Evolutionary conservation across 1,140 invertebrate species (phyloP).

Genomic region (Leucophenga varia): DNA sequence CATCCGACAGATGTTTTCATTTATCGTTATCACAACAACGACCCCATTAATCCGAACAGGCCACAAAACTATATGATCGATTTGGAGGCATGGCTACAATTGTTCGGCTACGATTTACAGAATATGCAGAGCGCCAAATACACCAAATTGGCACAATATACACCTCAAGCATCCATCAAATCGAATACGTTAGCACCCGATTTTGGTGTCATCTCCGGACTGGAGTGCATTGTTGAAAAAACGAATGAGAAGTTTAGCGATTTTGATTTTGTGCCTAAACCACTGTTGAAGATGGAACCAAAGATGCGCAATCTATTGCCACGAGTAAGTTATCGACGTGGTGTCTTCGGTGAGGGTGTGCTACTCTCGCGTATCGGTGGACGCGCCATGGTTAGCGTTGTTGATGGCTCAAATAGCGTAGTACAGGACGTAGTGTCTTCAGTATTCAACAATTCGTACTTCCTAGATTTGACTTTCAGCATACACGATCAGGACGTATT

Average conservation of each 20-base stretch:
- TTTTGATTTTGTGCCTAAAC: slow-evolving; percentile 79
- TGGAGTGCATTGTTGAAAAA: slow-evolving; percentile 84
- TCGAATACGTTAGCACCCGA: slow-evolving; percentile 76
- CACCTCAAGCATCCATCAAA: slow-evolving; percentile 73
- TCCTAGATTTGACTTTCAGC: slow-evolving; percentile 88
- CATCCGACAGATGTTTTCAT: slow-evolving; percentile 87
- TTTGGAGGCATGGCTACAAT: slow-evolving; percentile 78
- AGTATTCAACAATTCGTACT: slow-evolving; percentile 90
- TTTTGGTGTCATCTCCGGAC: slow-evolving; percentile 83
- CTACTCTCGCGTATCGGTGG: slow-evolving; percentile 79
- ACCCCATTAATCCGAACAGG: slow-evolving; percentile 81
- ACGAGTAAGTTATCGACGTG: slow-evolving; percentile 76
- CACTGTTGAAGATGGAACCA: slow-evolving; percentile 77
- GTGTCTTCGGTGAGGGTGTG: slow-evolving; percentile 88
- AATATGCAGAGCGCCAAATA: slow-evolving; percentile 83
- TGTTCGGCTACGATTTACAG: slow-evolving; percentile 84
- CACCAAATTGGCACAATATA: slow-evolving; percentile 73
- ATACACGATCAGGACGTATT: slow-evolving; percentile 91
- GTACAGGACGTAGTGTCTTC: slow-evolving; percentile 90
- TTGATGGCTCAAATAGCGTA: slow-evolving; percentile 82
- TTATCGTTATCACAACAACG: slow-evolving; percentile 88
- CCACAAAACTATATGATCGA: slow-evolving; percentile 81
- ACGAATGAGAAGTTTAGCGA: slow-evolving; percentile 79
- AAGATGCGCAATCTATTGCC: slow-evolving; percentile 78
- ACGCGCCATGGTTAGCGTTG: slow-evolving; percentile 79